phyloP scores from a whole-genome alignment of 2,888 invertebrate species.

The Aspidapion aeneum region DNA sequence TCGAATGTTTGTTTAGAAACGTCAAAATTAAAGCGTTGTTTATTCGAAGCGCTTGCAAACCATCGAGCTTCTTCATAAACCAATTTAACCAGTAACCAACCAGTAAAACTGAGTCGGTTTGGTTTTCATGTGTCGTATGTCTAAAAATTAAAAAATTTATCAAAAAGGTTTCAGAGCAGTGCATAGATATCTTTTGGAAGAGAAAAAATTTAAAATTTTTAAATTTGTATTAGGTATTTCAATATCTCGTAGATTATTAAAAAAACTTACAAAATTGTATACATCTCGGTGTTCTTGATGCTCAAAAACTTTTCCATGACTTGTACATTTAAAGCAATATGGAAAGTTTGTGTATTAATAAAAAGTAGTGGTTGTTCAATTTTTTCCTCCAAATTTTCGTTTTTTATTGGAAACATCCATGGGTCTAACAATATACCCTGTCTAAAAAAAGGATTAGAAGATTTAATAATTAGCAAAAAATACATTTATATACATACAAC shows the following conservation, averaged over 20 bases:
- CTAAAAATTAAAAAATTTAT: no score
- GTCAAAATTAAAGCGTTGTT: constrained; percentile 47
- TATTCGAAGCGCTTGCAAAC: constrained; percentile 43
- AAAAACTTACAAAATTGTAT: constrained; percentile 47
- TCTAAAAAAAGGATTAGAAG: constrained; percentile 35
- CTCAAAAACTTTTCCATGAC: constrained; percentile 47
- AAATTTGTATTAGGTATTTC: no score
- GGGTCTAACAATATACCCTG: constrained; percentile 55
- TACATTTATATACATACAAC: no score
- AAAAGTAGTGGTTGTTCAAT: constrained; percentile 53
- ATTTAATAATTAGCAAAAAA: no score
- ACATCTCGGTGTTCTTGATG: constrained; percentile 39
- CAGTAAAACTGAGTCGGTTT: constrained; percentile 48
- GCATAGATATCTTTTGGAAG: no score
- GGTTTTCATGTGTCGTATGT: constrained; percentile 51
- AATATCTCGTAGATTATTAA: no score
- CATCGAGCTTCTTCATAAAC: constrained; percentile 50
- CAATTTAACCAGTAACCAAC: constrained; percentile 51
- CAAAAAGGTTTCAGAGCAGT: constrained; percentile 8
- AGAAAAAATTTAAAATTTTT: no score
- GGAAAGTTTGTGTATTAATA: constrained; percentile 58
- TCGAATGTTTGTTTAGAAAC: constrained; percentile 43
- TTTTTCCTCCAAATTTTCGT: constrained; percentile 43
- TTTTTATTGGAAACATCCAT: constrained; percentile 60
- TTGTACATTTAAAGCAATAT: constrained; percentile 52